These are phyloP conservation scores for Temnothorax ravouxi DNA, from an alignment of 2,888 invertebrate genomes.

Conservation along the genomic window DNA sequence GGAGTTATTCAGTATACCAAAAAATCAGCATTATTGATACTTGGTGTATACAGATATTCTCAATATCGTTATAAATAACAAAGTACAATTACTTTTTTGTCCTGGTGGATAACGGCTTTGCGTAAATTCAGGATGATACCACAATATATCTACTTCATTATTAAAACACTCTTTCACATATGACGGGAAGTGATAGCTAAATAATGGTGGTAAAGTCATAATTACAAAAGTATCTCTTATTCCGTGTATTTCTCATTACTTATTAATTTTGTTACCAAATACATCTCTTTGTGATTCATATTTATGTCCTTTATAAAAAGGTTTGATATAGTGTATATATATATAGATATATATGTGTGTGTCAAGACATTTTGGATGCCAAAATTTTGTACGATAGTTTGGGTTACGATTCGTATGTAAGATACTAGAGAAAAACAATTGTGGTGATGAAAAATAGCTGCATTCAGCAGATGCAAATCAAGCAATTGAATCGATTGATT, in stretches of 20 bases:
- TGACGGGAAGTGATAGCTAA: conserved; percentile 77
- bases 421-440: conserved; percentile 20
- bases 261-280: conserved; percentile 67
- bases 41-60: neutral
- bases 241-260: conserved; percentile 45
- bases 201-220: conserved; percentile 82
- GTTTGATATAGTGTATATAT: neutral
- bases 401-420: conserved; percentile 7
- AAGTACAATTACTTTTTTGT: conserved; percentile 79
- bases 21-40: neutral
- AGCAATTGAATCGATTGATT: neutral
- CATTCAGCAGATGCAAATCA: conserved; percentile 22
- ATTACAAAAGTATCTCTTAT: conserved; percentile 60
- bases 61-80: neutral
- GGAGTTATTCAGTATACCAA: conserved; percentile 15
- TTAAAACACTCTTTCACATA: conserved; percentile 73
- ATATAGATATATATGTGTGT: neutral
- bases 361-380: conserved; percentile 49
- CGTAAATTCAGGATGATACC: conserved; percentile 89
- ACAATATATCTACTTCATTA: conserved; percentile 85
- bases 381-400: conserved; percentile 27
- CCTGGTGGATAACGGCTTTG: conserved; percentile 88
- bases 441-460: neutral
- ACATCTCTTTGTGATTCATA: conserved; percentile 58
- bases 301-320: conserved; percentile 7